Evolutionary conservation across 2,888 invertebrate species (phyloP), one percentile per base, ranked within the genome.

Genomic region (Lordiphosa fenestrarum): DNA sequence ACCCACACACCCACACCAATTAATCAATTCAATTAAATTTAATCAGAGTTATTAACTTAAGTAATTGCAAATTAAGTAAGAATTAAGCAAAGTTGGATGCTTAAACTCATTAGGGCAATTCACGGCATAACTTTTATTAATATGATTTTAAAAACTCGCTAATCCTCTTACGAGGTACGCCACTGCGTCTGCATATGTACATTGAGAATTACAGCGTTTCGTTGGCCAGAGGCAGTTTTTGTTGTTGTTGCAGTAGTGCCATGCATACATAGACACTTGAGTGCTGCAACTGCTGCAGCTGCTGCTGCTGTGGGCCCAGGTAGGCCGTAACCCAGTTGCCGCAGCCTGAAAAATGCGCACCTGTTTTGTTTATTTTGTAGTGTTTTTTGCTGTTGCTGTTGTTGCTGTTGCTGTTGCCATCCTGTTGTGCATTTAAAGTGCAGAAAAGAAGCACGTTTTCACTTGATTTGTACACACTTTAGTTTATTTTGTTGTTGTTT

Each of bases 341-440:
- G 30, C 37, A 23, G 57, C 61, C 67, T 69, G 75, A 68, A 77
- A 73, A 83, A 67, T 80, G 73, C 65, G 61, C 81, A 77, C 73
- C 77, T 83, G 84, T 64, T 80, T 76, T 83, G 77, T 83, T 83
- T 75, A 73, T 77, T 83, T 77, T 77, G 73, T 68, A 66, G 67
- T 53, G 25, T 33, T 35, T 49, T 15, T 25, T 58, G 52, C 56
- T 60, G 54, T 41, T 68, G 61, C 35, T 48, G 62, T 23, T 52
- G 58, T 38, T 47, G 67, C n/a, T 57, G 69, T 51, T 23, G 35
- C 19, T 10, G 51, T 49, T 46, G 60, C 52, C 53, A 53, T 23
- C 6, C 5, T 53, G 59, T 58, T 75, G 72, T 62, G 76, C 68
- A 80, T 83, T 83, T 83, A 70, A 83, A 75, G 66, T 51, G 48